Conservation (phyloP, 2,888 invertebrate species). For the Tetropium fuscum region DNA sequence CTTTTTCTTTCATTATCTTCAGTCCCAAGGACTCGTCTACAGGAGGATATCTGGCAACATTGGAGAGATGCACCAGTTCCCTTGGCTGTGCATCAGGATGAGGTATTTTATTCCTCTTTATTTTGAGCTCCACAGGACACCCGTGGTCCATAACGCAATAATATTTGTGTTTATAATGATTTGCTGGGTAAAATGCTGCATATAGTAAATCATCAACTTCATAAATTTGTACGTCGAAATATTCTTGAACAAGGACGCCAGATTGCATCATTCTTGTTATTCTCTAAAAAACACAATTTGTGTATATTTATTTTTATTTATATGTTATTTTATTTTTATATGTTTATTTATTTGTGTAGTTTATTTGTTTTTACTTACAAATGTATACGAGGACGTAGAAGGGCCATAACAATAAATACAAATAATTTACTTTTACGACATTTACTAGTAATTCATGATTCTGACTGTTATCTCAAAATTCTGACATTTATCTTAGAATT, state of each 20-base stretch:
- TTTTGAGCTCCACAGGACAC: constrained; percentile 57
- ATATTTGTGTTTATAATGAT: constrained; percentile 69
- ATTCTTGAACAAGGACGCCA: constrained; percentile 62
- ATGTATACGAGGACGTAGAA: too few species aligned
- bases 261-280: constrained; percentile 63
- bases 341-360: too few species aligned
- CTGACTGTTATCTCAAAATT: too few species aligned
- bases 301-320: background rate
- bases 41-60: constrained; percentile 56
- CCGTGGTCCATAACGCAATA: constrained; percentile 69
- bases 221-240: constrained; percentile 66
- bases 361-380: too few species aligned
- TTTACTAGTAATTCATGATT: too few species aligned
- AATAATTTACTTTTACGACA: too few species aligned
- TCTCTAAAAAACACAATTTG: constrained; percentile 53
- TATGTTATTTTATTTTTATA: too few species aligned
- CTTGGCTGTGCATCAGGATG: constrained; percentile 48
- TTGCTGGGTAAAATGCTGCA: constrained; percentile 63
- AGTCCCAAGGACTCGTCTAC: constrained; percentile 43
- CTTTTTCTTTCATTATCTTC: background rate
- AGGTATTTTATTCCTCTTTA: constrained; percentile 55
- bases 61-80: constrained; percentile 25
- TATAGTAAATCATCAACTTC: constrained; percentile 60
- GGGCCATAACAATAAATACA: too few species aligned
- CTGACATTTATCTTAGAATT: too few species aligned